These are phyloP conservation scores for Syrrhaptes paradoxus DNA, from an alignment of 2,113 vertebrate genomes.

Conservation along the genomic window DNA sequence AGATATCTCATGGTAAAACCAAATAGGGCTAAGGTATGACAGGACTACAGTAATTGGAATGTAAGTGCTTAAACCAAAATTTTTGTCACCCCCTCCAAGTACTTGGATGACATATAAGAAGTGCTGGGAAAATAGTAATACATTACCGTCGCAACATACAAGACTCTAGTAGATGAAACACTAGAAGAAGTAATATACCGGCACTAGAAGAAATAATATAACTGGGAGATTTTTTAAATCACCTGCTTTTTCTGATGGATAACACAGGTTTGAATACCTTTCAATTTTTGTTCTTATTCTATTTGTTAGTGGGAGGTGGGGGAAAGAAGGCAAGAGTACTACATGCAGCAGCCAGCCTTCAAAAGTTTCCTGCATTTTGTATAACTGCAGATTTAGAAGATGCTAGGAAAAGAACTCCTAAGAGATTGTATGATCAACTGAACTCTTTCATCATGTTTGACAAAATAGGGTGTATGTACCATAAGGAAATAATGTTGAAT, in stretches of 20 bases:
- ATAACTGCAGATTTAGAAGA: background rate
- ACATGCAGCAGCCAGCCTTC: background rate
- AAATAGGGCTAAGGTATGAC: background rate
- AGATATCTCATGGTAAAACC: background rate
- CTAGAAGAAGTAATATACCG: background rate
- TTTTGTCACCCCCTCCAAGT: background rate
- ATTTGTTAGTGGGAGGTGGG: background rate
- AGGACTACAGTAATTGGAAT: background rate
- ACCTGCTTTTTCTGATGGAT: background rate
- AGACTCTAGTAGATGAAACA: background rate
- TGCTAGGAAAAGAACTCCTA: background rate
- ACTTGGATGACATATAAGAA: background rate
- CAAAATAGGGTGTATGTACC: background rate
- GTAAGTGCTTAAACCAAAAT: background rate
- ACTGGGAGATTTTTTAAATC: background rate
- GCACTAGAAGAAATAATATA: background rate
- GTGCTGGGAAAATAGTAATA: background rate
- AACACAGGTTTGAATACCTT: background rate
- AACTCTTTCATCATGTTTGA: background rate
- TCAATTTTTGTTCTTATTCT: background rate
- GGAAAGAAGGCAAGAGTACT: background rate
- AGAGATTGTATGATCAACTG: background rate
- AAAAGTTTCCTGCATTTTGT: background rate
- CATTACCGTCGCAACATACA: background rate
- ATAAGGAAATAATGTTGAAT: background rate